These are phyloP conservation scores for Acanthoscelides obtectus DNA, from an alignment of 2,888 invertebrate species.

Conservation along the genomic window DNA sequence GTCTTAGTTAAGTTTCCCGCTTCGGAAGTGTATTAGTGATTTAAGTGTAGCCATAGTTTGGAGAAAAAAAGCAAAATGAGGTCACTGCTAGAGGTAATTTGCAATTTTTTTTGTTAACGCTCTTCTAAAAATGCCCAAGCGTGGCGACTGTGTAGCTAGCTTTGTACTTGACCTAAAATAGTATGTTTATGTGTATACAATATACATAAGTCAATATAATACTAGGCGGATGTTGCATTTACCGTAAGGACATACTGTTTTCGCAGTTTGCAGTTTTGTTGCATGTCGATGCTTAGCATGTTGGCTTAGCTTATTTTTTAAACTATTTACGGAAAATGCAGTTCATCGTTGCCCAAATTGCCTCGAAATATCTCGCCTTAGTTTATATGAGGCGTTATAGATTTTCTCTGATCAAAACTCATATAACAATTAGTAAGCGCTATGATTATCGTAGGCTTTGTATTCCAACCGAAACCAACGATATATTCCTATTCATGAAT, in stretches of 20 bases:
- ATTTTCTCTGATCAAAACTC: too few relatives aligned
- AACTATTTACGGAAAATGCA: too few relatives aligned
- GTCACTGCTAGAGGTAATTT: background rate
- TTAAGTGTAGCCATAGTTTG: background rate
- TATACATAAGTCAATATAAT: background rate
- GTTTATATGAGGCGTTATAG: too few relatives aligned
- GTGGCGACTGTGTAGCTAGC: background rate
- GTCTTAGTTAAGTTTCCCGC: background rate
- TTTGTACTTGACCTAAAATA: background rate
- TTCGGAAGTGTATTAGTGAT: background rate
- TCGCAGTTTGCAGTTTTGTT: background rate
- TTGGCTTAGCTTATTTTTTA: too few relatives aligned
- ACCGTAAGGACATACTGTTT: background rate
- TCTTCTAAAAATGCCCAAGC: background rate
- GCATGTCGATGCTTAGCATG: too few relatives aligned
- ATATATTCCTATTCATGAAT: too few relatives aligned
- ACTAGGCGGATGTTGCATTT: background rate
- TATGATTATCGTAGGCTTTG: too few relatives aligned
- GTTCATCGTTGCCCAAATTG: too few relatives aligned
- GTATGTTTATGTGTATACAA: background rate
- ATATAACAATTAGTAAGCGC: too few relatives aligned
- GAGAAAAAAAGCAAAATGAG: background rate
- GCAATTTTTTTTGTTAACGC: background rate
- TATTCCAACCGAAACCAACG: too few relatives aligned
- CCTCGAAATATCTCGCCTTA: too few relatives aligned